phyloP scores from a whole-genome alignment of 1,140 invertebrate species.

The Solen grandis region DNA sequence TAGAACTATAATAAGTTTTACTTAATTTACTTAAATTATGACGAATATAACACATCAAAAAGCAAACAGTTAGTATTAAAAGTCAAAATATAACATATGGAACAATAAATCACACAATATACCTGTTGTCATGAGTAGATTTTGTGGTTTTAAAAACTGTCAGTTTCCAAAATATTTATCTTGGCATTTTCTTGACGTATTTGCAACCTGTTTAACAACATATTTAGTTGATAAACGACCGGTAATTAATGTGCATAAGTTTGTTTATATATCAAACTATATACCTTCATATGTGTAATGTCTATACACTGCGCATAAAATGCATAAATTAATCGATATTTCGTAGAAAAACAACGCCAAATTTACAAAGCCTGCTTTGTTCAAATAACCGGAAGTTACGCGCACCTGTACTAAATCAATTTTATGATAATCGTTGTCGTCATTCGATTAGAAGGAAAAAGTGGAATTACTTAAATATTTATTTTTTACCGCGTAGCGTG shows the following conservation, averaged over 20 bases:
- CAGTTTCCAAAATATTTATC: background rate
- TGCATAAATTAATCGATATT: conserved; percentile 59
- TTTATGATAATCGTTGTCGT: too few relatives aligned
- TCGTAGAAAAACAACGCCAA: conserved; percentile 55
- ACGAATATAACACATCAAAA: too few relatives aligned
- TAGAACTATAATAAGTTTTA: too few relatives aligned
- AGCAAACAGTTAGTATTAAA: too few relatives aligned
- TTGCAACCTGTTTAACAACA: background rate
- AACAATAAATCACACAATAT: too few relatives aligned
- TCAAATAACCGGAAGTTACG: conserved; percentile 53
- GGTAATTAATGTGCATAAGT: background rate
- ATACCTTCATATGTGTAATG: conserved; percentile 52
- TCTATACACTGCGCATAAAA: conserved; percentile 35
- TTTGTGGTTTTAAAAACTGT: background rate
- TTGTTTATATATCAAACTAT: background rate
- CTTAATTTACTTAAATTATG: too few relatives aligned
- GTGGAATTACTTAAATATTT: too few relatives aligned
- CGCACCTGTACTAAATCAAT: conserved; percentile 34
- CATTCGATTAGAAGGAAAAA: too few relatives aligned
- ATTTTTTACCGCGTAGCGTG: too few relatives aligned
- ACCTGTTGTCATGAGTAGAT: background rate
- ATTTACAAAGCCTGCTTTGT: conserved; percentile 56
- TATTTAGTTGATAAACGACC: background rate
- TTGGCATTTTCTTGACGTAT: background rate
- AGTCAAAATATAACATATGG: too few relatives aligned